Base-by-base conservation (phyloP, 2,113 vertebrate genomes). In the Uria lomvia region DNA sequence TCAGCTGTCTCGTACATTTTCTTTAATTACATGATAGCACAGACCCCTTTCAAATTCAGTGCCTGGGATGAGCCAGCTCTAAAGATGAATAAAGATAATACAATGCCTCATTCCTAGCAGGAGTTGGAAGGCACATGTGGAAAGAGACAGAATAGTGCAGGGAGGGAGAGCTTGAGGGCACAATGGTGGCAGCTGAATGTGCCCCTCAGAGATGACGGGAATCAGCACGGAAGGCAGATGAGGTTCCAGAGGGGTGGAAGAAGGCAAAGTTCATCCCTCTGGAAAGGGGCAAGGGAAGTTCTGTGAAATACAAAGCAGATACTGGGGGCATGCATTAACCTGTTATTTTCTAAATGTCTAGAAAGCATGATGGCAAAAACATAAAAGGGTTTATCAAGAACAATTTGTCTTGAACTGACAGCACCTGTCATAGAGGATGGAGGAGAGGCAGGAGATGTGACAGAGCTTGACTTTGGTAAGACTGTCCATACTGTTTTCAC, bases 21-120 rank as follows among this genome's bases (percentile, higher is more conserved):
- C 36, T 84, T 83, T 91, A 91, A 94, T 70, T 83, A 91, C 34
- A 29, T 49, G 59, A 89, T 95, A 29, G n/a, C 34, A 47, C 72
- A 79, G 79, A 68, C 63, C 90, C 80, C 59, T 94, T 96, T 97
- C 79, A 92, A 62, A 95, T 84, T 73, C 90, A 84, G 59, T 58
- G 68, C 34, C 50, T 94, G 90, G 62, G 76, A 92, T 86, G 50
- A 92, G 68, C 75, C 34, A 49, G 73, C 68, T 89, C 76, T 89
- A 4, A 19, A 67, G 72, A 53, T 91, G 76, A 93, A 77, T 77
- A 36, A 89, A 86, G 86, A 56, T 76, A 84, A 70, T 59, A 67
- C 6, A 86, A 86, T 71, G 50, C 55, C n/a, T 95, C 16, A 9
- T 62, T 84, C 26, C 52, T 92, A 43, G 56, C 42, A 71, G 68